Evolutionary conservation across 1,140 invertebrate species (phyloP).

Genomic region (Euschistus heros): DNA sequence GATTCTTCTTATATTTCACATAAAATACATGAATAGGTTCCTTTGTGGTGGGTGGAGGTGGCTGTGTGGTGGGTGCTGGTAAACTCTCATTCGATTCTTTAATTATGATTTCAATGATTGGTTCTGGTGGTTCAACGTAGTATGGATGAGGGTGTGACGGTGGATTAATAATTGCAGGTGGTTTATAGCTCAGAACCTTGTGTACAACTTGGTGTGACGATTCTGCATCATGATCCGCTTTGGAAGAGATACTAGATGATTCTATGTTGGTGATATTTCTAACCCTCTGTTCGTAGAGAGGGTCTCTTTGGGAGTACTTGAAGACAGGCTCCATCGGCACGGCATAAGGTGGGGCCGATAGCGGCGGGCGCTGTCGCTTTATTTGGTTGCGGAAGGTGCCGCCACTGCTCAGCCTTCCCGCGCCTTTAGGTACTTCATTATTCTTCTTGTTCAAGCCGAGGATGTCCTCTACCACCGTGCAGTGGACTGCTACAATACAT

Average conservation of each 20-base stretch:
- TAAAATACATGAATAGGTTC: slow-evolving; percentile 76
- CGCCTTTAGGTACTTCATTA: too few relatives aligned
- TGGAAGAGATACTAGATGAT: not conserved
- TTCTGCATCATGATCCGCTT: not conserved
- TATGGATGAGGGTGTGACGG: slow-evolving; percentile 36
- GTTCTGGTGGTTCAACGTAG: slow-evolving; percentile 67
- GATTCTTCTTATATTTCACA: slow-evolving; percentile 75
- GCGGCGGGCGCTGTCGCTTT: not conserved
- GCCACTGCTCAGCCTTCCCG: not conserved
- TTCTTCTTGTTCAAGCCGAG: not conserved
- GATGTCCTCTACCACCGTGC: not conserved
- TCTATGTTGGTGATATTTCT: not conserved
- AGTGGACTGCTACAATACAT: not conserved
- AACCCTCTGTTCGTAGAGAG: slow-evolving; percentile 50
- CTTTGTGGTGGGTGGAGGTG: slow-evolving; percentile 39
- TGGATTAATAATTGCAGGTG: slow-evolving; percentile 13
- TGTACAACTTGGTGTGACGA: not conserved
- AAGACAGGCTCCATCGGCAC: slow-evolving; percentile 69
- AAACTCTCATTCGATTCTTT: slow-evolving; percentile 75
- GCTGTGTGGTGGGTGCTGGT: slow-evolving; percentile 40
- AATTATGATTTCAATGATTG: slow-evolving; percentile 83
- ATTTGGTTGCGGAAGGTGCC: not conserved
- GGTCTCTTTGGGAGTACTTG: slow-evolving; percentile 65
- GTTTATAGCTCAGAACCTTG: not conserved
- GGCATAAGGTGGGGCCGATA: slow-evolving; percentile 50